Base-by-base conservation (phyloP, 2,113 vertebrate species). In the Tetrax tetrax region DNA sequence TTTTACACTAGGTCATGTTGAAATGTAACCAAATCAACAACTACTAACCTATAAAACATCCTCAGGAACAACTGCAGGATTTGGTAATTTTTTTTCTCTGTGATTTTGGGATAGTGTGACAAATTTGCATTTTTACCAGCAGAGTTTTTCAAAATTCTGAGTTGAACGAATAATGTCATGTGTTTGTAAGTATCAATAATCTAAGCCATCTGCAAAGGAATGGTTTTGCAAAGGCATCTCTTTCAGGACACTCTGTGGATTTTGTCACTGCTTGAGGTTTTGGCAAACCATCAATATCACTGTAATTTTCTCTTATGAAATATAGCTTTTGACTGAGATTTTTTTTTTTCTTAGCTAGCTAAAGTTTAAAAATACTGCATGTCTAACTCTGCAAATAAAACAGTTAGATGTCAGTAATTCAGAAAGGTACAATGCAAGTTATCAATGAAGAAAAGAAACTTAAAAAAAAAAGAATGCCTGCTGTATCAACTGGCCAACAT, bases 191-290 rank as follows among this genome's bases (percentile, higher is more conserved):
- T 97, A 98, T 91, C 97, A 96, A 97, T 99, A 99, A 99, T 99
- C 97, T 97, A 98, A 98, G 98, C 98, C 99, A 99, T 98, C 98
- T 99, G 99, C 97, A 93, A 98, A 97, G 95, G 63, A 93, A 97
- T 95, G 96, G 97, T 98, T 98, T 98, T 98, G 96, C 95, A 98
- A 98, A 98, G 97, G 98, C 98, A 98, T 98, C 98, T 97, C 98
- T 98, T 98, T 98, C 98, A 99, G 98, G 98, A 99, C 98, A 98
- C 98, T 98, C 98, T 98, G 98, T 97, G 97, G 98, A 99, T 98
- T 99, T 98, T 99, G 99, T 99, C 99, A 99, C 98, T 98, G 90
- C 95, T 98, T 98, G 99, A 94, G 99, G 99, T 98, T 98, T 97
- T 99, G 98, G 98, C 98, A 98, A 95, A 87, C 97, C 97, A 96